phyloP scores from a whole-genome alignment of 2,797 vertebrate genomes.

The Protosalanx chinensis region DNA sequence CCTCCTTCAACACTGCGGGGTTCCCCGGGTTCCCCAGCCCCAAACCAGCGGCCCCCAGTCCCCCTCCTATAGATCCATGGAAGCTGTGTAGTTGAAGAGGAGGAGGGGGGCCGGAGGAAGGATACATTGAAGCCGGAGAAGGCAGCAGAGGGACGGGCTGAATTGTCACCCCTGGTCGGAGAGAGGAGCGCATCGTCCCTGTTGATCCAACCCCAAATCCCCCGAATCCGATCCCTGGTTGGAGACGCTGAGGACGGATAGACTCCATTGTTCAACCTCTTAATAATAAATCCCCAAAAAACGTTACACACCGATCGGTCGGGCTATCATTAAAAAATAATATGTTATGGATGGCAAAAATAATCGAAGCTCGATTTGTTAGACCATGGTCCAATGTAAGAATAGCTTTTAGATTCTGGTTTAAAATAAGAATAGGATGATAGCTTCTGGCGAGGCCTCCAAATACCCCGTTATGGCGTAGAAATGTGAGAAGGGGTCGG shows the following conservation, averaged over 20 bases:
- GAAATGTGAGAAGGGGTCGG: not conserved
- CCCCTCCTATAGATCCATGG: slow-evolving; percentile 66
- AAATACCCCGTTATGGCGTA: not conserved
- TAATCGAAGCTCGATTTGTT: not conserved
- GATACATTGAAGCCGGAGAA: slow-evolving; percentile 69
- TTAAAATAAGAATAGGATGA: not conserved
- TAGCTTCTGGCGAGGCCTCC: not conserved
- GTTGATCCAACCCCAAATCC: slow-evolving; percentile 64
- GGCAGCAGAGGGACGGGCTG: slow-evolving; percentile 69
- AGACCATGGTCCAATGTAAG: not conserved
- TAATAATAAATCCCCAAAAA: slow-evolving; percentile 13
- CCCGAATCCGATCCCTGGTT: slow-evolving; percentile 79
- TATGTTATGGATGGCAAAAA: not conserved
- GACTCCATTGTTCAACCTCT: slow-evolving; percentile 79
- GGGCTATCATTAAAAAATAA: slow-evolving; percentile 28
- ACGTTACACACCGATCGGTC: slow-evolving; percentile 1
- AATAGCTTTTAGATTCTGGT: not conserved
- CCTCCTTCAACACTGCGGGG: slow-evolving; percentile 89
- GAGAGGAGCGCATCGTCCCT: slow-evolving; percentile 81
- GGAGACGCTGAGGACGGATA: slow-evolving; percentile 79
- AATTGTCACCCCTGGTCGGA: slow-evolving; percentile 81
- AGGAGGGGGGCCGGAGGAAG: slow-evolving; percentile 68
- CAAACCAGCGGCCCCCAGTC: slow-evolving; percentile 66
- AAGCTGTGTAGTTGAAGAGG: slow-evolving; percentile 78
- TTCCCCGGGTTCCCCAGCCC: slow-evolving; percentile 73